phyloP scores from a whole-genome alignment of 2,888 invertebrate genomes.

The Chymomyza amoena region DNA sequence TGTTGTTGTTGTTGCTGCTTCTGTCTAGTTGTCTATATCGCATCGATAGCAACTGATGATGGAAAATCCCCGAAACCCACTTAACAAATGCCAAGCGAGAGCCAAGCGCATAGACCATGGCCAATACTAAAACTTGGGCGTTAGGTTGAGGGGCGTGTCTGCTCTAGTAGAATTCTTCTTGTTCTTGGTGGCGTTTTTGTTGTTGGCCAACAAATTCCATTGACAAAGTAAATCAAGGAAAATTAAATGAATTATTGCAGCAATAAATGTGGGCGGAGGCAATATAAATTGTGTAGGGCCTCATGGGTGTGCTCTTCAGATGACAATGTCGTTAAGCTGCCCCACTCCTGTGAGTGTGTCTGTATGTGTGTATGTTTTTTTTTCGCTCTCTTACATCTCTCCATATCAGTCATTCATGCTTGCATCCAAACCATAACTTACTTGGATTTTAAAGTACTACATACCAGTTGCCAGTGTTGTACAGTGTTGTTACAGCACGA shows the following conservation, averaged over 20 bases:
- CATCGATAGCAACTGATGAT: conserved; percentile 3
- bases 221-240: conserved; percentile 70
- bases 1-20: conserved; percentile 31
- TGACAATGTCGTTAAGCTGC: not conserved
- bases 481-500: not conserved
- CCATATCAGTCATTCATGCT: too few relatives aligned
- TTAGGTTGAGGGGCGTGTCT: not conserved
- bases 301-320: not conserved
- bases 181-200: not conserved
- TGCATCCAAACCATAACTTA: not conserved
- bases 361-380: conserved; percentile 7
- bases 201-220: conserved; percentile 16
- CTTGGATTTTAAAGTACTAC: not conserved
- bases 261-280: conserved; percentile 65
- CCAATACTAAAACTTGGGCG: not conserved
- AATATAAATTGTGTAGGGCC: conserved; percentile 56
- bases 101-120: not conserved
- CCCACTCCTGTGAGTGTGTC: not conserved
- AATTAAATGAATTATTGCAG: conserved; percentile 74
- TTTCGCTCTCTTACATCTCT: too few relatives aligned
- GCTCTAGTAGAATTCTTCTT: not conserved
- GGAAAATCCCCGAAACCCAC: conserved; percentile 24
- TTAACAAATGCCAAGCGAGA: conserved; percentile 44
- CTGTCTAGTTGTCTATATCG: conserved; percentile 7
- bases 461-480: not conserved